Percentiles rank a stretch among this genome's conserved stretches.
These are phyloP conservation scores for Linyphia triangularis DNA, from an alignment of 2,888 invertebrate genomes.

Conservation along the genomic window DNA sequence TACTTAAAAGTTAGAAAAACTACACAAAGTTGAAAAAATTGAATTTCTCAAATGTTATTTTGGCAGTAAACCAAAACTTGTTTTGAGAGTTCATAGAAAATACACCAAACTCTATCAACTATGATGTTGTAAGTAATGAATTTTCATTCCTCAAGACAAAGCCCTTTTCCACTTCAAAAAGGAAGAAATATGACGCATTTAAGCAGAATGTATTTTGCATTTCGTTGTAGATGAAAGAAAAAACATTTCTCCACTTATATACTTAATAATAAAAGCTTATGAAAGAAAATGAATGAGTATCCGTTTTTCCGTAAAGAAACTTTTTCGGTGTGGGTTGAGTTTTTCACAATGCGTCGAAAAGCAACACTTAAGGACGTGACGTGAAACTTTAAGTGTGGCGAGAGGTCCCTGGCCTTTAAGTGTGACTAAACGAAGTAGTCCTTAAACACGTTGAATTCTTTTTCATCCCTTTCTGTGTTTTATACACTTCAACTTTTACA, in stretches of 20 bases:
- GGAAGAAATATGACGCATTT: background rate
- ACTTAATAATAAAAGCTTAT: background rate
- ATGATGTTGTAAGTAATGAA: background rate
- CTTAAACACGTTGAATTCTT: constrained; percentile 20
- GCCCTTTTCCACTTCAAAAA: too few species aligned
- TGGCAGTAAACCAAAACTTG: background rate
- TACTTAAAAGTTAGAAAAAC: too few species aligned
- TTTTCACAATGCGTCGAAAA: background rate
- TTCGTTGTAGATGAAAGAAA: background rate
- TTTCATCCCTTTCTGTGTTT: constrained; percentile 7
- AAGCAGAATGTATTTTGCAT: background rate
- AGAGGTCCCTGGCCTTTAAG: constrained; percentile 60
- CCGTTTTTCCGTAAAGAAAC: background rate
- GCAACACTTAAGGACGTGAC: constrained; percentile 59
- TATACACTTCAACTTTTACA: background rate
- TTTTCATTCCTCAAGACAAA: too few species aligned
- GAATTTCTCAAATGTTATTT: background rate
- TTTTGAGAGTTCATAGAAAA: background rate
- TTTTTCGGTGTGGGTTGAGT: background rate
- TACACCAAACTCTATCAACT: background rate
- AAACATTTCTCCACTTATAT: background rate
- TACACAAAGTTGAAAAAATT: background rate
- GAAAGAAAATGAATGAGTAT: background rate
- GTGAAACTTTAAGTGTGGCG: constrained; percentile 18
- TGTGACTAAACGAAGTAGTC: constrained; percentile 41